A percentile compares a stretch with the other conserved stretches of the same genome.
phyloP scores from a whole-genome alignment of 2,797 vertebrate species.

The Naso thynnoides region DNA sequence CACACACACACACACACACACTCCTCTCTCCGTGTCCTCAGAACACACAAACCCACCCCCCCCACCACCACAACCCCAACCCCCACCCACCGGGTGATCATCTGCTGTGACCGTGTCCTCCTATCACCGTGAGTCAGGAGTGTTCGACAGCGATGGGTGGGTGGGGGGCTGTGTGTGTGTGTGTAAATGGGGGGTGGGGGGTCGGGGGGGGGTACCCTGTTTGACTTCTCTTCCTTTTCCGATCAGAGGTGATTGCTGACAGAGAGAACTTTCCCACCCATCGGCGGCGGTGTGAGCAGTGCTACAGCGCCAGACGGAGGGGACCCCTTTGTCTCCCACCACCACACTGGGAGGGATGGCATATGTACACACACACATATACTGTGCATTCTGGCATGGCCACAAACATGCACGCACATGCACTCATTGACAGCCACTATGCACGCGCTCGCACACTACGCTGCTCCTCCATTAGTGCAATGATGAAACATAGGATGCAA shows the following conservation, averaged over 20 bases:
- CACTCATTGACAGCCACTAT: conserved; percentile 14
- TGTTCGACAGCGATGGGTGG: conserved; percentile 61
- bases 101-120: conserved; percentile 76
- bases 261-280: conserved; percentile 76
- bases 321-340: conserved; percentile 81
- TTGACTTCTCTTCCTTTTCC: conserved; percentile 57
- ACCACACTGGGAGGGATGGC: conserved; percentile 65
- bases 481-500: conserved; percentile 12
- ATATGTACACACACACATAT: conserved; percentile 55
- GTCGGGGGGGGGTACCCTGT: conserved; percentile 24
- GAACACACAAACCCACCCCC: conserved; percentile 52
- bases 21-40: conserved; percentile 71
- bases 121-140: conserved; percentile 75
- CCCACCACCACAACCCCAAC: conserved; percentile 27
- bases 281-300: conserved; percentile 36
- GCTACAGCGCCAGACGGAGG: conserved; percentile 77
- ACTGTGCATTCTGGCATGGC: conserved; percentile 57
- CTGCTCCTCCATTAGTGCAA: conserved; percentile 3
- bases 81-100: conserved; percentile 68
- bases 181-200: too few species aligned
- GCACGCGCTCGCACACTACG: conserved; percentile 13
- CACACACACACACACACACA: background rate
- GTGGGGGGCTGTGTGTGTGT: conserved; percentile 24
- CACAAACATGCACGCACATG: conserved; percentile 14
- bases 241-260: conserved; percentile 60